Base-by-base conservation (phyloP, 2,113 vertebrate genomes). In the Psettodes erumei region DNA sequence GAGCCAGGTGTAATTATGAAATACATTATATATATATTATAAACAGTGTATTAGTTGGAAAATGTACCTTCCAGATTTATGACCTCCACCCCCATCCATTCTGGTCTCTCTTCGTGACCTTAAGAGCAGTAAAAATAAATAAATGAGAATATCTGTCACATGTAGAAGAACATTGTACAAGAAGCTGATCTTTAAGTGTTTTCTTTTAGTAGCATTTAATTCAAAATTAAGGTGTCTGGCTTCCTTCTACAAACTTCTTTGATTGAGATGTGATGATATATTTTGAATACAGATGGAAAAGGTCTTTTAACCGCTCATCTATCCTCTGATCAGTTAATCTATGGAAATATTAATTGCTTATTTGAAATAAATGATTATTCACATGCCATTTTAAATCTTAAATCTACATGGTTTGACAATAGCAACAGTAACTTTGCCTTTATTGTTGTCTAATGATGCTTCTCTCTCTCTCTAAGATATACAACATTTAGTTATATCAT, bases 41-140 rank as follows among this genome's bases (percentile, higher is more conserved):
- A n/a, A n/a, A n/a, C n/a, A n/a, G 47, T 50, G 47, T 1, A 53
- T 19, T 28, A 5, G 4, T 23, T 13, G 21, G 2, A 33, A 19
- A 16, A 13, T 35, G 86, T 81, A 96, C 96, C 95, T 95, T 92
- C 95, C 95, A 72, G 94, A 79, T 84, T 97, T 96, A 75, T 93
- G 93, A 16, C 45, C 83, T 56, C 93, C 94, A 13, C 86, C 88
- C 3, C 90, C 88, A 0, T 90, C 89, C 79, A 90, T 87, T 43
- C 67, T 78, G 59, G 92, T 90, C 60, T 96, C 95, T 80, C 94
- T 92, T 47, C 94, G 91, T 43, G 73, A 81, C 75, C 92, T 94
- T 10, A 45, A 76, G 30, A 71, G 18, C 11, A 62, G 5, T 18
- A 32, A 54, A 19, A 65, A 60, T 19, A 32, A 48, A 45, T 10